Evolutionary conservation across 2,888 invertebrate species (phyloP).

Genomic region (Temnothorax ravouxi): DNA sequence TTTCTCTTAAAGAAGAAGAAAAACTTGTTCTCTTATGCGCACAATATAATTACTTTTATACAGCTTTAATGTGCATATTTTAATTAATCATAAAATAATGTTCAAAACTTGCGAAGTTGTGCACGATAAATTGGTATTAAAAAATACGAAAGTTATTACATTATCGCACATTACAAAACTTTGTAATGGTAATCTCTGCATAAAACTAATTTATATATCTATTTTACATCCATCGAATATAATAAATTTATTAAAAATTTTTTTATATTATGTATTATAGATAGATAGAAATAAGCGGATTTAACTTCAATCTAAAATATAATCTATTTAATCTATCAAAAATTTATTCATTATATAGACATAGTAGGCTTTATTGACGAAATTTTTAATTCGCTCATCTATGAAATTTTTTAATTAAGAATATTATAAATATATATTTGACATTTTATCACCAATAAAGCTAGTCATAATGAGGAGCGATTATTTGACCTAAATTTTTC

Average conservation of each 20-base stretch:
- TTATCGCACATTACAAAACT: constrained; percentile 2
- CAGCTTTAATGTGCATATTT: constrained; percentile 27
- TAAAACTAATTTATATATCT: constrained; percentile 7
- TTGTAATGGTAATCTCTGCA: constrained; percentile 11
- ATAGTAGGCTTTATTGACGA: not conserved
- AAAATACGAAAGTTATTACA: not conserved
- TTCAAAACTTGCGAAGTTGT: constrained; percentile 4
- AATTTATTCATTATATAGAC: not conserved
- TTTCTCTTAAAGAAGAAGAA: not conserved
- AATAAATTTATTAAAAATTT: not conserved
- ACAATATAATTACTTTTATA: constrained; percentile 3
- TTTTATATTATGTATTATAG: not conserved
- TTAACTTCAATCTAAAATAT: not conserved
- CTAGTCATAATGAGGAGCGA: not conserved
- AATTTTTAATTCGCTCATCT: not conserved
- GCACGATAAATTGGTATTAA: constrained; percentile 13
- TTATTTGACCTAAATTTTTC: constrained; percentile 10
- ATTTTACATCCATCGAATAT: not conserved
- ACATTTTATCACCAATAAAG: constrained; percentile 1
- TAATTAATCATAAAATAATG: constrained; percentile 35
- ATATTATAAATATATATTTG: constrained; percentile 31
- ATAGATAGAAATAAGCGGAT: not conserved
- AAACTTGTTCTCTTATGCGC: not conserved
- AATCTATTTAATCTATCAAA: not conserved
- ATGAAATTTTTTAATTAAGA: not conserved